Evolutionary conservation across 1,140 invertebrate species (phyloP), one percentile per base, ranked within the genome.

Genomic region (Sminthurides bifidus): DNA sequence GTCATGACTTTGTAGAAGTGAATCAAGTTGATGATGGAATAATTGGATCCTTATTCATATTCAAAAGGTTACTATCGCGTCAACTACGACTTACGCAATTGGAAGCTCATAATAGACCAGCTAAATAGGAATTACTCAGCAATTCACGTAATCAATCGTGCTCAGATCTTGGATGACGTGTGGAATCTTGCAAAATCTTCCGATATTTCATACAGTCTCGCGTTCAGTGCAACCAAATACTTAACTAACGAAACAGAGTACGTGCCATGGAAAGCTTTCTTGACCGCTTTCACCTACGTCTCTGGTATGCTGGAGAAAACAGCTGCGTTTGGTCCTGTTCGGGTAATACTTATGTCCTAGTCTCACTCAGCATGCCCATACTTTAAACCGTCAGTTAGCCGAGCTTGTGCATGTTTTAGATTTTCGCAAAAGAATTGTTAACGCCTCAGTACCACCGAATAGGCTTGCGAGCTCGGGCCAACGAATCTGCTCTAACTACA

Each of bases 121-220:
- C 67, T 91, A 5, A 77, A 79, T 55, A 69, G 77, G 46, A 72
- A 73, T 23, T 60, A 66, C 3, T 68, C 78, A 49, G 70, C 70
- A 5, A 86, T 92, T 43, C 76, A 81, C 38, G 74, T 80, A 0
- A 79, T 84, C 23, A 94, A 93, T 69, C 71, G 90, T 58, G 90
- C 88, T 0, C 90, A 94, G 69, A 72, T 93, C 3, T 74, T 94
- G 0, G 86, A 93, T 66, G 91, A 94, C 69, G 81, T 85, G 0
- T 75, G 92, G 65, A 87, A 87, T 65, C 72, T 95, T 31, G 87
- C 87, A 0, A 69, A 81, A n/a, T 78, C 77, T 30, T 79, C 77
- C 5, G 68, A 78, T 6, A 64, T 88, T 2, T 69, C 79, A 50
- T 91, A 91, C 63, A 69, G 74, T 1, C 78, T 78, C 1, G 84